Conservation (phyloP, 2,797 vertebrate species). For the Delichon dasypus region DNA sequence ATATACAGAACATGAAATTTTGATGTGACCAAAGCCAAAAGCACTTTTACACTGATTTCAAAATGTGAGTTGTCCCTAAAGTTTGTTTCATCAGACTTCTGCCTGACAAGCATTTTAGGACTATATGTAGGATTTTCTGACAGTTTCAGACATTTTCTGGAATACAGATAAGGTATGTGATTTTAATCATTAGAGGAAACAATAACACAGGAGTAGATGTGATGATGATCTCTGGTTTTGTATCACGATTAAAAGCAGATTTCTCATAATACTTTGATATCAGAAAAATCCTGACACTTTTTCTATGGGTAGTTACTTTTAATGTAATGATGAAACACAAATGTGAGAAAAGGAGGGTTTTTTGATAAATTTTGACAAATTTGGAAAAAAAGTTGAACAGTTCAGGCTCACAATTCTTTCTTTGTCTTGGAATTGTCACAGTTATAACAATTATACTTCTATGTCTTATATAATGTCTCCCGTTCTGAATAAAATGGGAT, state of each 20-base stretch:
- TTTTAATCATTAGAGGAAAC: not conserved
- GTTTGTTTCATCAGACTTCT: not conserved
- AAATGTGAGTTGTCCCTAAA: not conserved
- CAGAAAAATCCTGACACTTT: not conserved
- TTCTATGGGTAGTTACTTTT: not conserved
- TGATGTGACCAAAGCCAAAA: not conserved
- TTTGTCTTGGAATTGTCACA: not conserved
- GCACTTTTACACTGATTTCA: not conserved
- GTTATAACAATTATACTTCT: not conserved
- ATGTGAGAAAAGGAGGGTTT: not conserved
- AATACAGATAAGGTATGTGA: not conserved
- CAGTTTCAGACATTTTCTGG: not conserved
- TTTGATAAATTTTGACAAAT: not conserved
- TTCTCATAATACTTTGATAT: not conserved
- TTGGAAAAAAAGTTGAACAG: not conserved
- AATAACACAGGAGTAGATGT: not conserved
- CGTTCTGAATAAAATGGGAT: not conserved
- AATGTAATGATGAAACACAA: not conserved
- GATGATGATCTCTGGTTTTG: not conserved
- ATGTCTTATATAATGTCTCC: not conserved
- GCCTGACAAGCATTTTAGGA: not conserved
- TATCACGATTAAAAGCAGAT: not conserved
- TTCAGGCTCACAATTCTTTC: not conserved
- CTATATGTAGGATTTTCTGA: not conserved
- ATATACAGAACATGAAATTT: not conserved